Evolutionary conservation across 2,888 invertebrate species (phyloP), one percentile per base, ranked within the genome.

Genomic region (Dendrolimus pini): DNA sequence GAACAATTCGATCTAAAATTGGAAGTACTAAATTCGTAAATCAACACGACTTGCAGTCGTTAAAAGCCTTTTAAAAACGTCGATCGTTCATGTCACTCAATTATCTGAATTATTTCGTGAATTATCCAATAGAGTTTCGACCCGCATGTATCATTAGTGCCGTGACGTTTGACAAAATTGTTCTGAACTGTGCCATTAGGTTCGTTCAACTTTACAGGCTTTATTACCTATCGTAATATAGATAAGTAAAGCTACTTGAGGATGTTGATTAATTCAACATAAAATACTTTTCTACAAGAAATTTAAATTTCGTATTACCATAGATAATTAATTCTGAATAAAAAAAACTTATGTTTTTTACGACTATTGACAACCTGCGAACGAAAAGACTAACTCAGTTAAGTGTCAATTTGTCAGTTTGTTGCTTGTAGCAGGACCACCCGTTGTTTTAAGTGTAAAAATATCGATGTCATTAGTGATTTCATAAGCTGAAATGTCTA

Each of bases 81-180:
- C 47, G 47, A 47, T 47, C 47, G 47, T 47, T 47, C 47, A 47
- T 47, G 47, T 47, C 47, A 47, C 47, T 47, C 47, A 47, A 47
- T 47, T 47, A 47, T 9, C 47, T 65, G 64, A 64, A 62, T 66
- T 70, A 68, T 68, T 68, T 66, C 66, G 62, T 61, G 68, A 67
- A 78, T 79, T 78, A 79, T 80, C 77, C 77, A 79, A 75, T 74
- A 69, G 69, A 71, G 65, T 77, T 78, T 75, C 74, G 78, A 73
- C 85, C 85, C 86, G 86, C 87, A 85, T 87, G 80, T 74, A 79
- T 47, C 47, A 81, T 80, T 79, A 78, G 82, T 79, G 78, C 75
- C 72, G 71, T 73, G 77, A 78, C 81, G 80, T 85, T 84, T 81
- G 83, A 83, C 85, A 88, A 86, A 88, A 89, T 89, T 87, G 88